Evolutionary conservation across 2,113 vertebrate species (phyloP).

Genomic region (Gasterosteus aculeatus): DNA sequence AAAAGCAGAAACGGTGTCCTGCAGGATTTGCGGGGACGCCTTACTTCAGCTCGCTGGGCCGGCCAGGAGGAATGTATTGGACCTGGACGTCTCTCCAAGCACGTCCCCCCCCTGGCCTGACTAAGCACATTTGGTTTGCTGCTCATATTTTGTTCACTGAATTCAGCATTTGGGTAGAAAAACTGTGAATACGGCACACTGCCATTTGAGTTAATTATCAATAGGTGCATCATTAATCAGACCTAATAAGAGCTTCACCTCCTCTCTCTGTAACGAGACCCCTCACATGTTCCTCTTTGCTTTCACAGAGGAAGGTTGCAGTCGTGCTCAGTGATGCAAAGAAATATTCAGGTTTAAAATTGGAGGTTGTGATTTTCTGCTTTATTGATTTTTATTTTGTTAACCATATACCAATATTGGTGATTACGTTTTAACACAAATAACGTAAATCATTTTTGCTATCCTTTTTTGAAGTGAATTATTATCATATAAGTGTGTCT

Average conservation of each 20-base stretch:
- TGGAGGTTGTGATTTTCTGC: too few species aligned
- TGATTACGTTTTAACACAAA: neutral
- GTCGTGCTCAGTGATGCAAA: neutral
- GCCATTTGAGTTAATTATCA: neutral
- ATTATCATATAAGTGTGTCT: neutral
- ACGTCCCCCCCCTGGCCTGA: neutral
- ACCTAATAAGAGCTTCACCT: neutral
- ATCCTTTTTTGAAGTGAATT: neutral
- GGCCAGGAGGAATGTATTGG: constrained; percentile 42
- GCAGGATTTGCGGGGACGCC: constrained; percentile 63
- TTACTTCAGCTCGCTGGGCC: constrained; percentile 28
- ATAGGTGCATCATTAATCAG: neutral
- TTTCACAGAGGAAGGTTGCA: neutral
- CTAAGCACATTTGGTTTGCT: neutral
- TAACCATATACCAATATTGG: neutral
- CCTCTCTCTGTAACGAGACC: constrained; percentile 7
- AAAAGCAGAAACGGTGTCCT: constrained; percentile 66
- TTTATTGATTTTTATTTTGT: too few species aligned
- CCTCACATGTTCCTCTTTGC: constrained; percentile 16
- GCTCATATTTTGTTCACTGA: constrained; percentile 9
- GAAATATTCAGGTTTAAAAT: neutral
- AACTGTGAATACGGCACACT: neutral
- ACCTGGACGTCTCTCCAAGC: constrained; percentile 46
- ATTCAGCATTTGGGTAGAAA: neutral
- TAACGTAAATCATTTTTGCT: neutral